Evolutionary conservation across 1,140 invertebrate species (phyloP), one percentile per base, ranked within the genome.

Genomic region (Nephila pilipes): DNA sequence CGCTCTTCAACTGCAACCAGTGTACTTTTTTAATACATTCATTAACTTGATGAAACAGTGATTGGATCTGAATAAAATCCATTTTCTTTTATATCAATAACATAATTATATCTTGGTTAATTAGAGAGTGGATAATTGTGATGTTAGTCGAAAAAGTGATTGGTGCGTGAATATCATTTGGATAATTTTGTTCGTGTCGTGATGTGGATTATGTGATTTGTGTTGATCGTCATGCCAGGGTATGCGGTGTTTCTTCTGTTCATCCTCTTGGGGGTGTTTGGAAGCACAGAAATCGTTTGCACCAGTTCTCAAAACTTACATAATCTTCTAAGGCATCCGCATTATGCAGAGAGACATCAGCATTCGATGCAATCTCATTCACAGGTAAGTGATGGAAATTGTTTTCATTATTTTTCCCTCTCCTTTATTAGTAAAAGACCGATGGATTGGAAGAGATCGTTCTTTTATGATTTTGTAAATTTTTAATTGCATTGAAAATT

Each of bases 241-340:
- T 57, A 29, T 65, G 60, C 4, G 32, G 58, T 65, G 58, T 54
- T 20, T 18, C 29, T 92, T 69, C 4, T 92, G 16, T 29, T 65
- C 63, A 36, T 36, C 58, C 25, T 92, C 8, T 92, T 63, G 6
- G 90, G 90, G 60, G 79, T 92, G 58, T 22, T 92, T 12, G 22
- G 16, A 3, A 55, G 22, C 29, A 63, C 25, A 55, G 55, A 22
- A 60, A 57, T 85, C 16, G 57, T 20, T 12, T 92, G 90, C 91
- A 92, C 91, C 10, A 92, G 91, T 87, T 63, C 83, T 12, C 91
- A 92, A 12, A 92, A 92, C 29, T 92, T 92, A 25, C 91, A 92
- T n/a, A 87, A 57, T 57, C 83, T 92, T 65, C 60, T 92, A 25
- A 85, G 83, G 83, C 91, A 92, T 46, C 91, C 91, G 0, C 91